phyloP scores from a whole-genome alignment of 2,888 invertebrate species.

The Calameuta filiformis region DNA sequence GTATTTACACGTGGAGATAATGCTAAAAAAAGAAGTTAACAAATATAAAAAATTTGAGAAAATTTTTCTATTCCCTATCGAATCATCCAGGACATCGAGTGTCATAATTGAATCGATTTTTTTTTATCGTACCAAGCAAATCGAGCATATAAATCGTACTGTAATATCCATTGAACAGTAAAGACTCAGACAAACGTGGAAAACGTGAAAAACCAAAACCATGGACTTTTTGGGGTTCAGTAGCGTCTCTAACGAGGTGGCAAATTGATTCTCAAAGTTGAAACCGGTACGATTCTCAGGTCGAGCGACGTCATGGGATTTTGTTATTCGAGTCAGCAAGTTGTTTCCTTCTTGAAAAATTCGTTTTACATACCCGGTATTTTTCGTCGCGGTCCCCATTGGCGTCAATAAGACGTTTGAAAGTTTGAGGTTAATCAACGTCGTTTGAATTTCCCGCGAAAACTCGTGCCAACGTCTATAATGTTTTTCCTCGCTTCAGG shows the following conservation, averaged over 20 bases:
- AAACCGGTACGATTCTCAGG: background rate
- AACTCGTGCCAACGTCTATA: background rate
- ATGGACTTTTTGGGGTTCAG: background rate
- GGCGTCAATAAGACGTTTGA: background rate
- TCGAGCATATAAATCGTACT: background rate
- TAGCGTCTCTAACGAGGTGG: background rate
- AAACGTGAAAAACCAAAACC: background rate
- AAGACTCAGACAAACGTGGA: background rate
- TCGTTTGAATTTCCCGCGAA: background rate
- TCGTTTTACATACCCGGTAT: slow-evolving; percentile 47
- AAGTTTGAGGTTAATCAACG: background rate
- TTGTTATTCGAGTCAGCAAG: background rate
- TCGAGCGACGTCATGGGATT: background rate
- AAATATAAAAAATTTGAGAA: too few relatives aligned
- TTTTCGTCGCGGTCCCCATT: slow-evolving; percentile 24
- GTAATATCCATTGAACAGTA: background rate
- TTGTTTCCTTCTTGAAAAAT: slow-evolving; percentile 43
- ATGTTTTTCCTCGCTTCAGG: background rate
- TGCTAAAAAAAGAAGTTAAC: too few relatives aligned
- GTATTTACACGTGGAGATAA: too few relatives aligned
- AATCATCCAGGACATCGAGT: background rate
- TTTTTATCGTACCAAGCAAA: background rate
- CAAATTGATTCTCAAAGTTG: background rate
- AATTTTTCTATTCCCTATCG: background rate
- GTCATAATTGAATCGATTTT: background rate